Percentiles rank a stretch among this genome's conserved stretches.
These are phyloP conservation scores for Mobula hypostoma DNA, from an alignment of 2,113 vertebrate genomes.

Conservation along the genomic window DNA sequence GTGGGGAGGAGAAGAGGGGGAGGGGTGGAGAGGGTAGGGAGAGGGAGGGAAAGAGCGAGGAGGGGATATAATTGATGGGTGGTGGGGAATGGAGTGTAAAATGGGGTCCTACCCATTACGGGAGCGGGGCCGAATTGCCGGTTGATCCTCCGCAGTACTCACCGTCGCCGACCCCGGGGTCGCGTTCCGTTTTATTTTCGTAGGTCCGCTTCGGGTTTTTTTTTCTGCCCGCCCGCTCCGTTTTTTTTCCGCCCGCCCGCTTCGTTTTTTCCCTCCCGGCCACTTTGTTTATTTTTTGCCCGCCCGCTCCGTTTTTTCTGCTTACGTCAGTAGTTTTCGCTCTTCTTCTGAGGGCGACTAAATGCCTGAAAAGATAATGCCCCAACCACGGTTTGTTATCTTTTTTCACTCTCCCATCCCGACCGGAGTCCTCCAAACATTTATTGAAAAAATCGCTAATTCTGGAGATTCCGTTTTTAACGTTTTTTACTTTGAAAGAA, in stretches of 20 bases:
- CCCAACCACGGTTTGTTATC: no score
- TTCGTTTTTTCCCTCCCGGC: conserved; percentile 12
- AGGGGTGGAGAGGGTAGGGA: not conserved
- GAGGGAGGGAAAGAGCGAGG: not conserved
- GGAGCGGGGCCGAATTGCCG: not conserved
- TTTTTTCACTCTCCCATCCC: no score
- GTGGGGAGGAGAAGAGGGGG: not conserved
- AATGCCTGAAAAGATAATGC: not conserved
- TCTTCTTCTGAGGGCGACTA: not conserved
- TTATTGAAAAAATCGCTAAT: no score
- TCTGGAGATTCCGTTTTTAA: no score
- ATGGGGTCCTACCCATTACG: not conserved
- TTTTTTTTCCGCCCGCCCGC: conserved; percentile 17
- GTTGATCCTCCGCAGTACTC: not conserved
- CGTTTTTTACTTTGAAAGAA: not conserved
- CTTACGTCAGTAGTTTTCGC: not conserved
- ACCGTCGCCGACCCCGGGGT: not conserved
- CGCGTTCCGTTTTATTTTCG: not conserved
- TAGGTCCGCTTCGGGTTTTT: not conserved
- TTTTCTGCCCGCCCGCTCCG: not conserved
- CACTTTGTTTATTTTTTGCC: not conserved
- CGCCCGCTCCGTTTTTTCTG: not conserved
- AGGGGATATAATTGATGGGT: not conserved
- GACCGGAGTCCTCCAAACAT: no score
- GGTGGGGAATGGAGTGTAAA: not conserved